Conservation (phyloP, 2,888 invertebrate species). For the Catotricha subobsoleta region DNA sequence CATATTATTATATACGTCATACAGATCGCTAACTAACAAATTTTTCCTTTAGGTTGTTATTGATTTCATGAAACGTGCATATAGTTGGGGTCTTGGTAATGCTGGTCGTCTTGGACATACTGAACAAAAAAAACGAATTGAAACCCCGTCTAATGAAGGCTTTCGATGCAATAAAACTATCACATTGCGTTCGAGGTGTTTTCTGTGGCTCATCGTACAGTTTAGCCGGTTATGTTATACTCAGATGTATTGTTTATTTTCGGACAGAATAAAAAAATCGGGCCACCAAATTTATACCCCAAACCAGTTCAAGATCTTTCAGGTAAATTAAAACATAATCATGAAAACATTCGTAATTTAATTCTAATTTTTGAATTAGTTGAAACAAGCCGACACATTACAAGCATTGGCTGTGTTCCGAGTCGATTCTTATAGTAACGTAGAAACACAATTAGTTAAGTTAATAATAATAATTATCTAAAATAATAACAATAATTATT, state of each 20-base stretch:
- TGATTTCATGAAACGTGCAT: constrained; percentile 74
- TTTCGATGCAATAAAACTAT: constrained; percentile 63
- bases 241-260: constrained; percentile 58
- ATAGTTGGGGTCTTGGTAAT: constrained; percentile 91
- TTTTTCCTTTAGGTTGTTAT: constrained; percentile 46
- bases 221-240: constrained; percentile 66
- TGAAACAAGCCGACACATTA: no score
- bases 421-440: no score
- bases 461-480: no score
- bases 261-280: constrained; percentile 72
- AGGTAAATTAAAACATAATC: constrained; percentile 32
- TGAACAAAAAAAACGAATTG: constrained; percentile 79
- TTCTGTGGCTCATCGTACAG: constrained; percentile 76
- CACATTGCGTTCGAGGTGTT: constrained; percentile 64
- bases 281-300: constrained; percentile 93
- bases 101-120: constrained; percentile 86
- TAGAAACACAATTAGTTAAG: no score
- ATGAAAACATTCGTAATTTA: no score
- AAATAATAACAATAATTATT: no score
- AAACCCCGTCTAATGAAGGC: constrained; percentile 71
- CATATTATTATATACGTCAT: neutral
- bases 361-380: no score
- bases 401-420: no score
- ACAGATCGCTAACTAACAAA: neutral
- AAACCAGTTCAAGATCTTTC: constrained; percentile 86